phyloP scores from a whole-genome alignment of 2,113 vertebrate species.

The Poeciliopsis turrubarensis region DNA sequence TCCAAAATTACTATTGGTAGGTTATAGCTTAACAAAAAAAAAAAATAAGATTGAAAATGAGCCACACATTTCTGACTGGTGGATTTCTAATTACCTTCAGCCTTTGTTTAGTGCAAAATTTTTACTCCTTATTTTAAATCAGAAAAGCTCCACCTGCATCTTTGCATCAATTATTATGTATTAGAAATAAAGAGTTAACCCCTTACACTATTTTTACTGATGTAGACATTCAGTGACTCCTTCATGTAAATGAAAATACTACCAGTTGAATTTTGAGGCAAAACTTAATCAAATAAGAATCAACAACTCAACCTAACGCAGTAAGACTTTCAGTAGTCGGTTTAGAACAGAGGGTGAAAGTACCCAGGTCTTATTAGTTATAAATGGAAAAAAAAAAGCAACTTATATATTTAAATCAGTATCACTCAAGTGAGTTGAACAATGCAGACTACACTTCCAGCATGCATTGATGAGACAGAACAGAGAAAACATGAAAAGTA shows the following conservation, averaged over 20 bases:
- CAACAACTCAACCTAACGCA: not conserved
- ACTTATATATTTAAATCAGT: conserved; percentile 26
- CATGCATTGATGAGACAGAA: conserved; percentile 52
- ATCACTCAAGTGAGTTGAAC: conserved; percentile 32
- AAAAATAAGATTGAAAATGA: not conserved
- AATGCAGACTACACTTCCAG: conserved; percentile 38
- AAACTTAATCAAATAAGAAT: not conserved
- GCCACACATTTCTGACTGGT: not conserved
- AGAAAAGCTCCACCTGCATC: conserved; percentile 11
- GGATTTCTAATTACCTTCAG: not conserved
- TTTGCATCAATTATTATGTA: conserved; percentile 6
- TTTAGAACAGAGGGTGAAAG: conserved; percentile 38
- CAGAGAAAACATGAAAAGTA: conserved; percentile 27
- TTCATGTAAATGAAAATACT: not conserved
- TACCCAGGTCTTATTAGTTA: conserved; percentile 41
- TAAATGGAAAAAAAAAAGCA: conserved; percentile 20
- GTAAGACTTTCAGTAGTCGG: conserved; percentile 34
- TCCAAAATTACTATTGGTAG: not conserved
- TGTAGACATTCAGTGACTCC: not conserved
- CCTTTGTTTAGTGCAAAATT: not conserved
- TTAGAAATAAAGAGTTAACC: conserved; percentile 9
- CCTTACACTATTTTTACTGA: not conserved
- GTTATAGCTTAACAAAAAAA: not conserved
- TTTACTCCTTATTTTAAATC: conserved; percentile 1
- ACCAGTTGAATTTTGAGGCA: too few species aligned